phyloP scores from a whole-genome alignment of 2,113 vertebrate species.

The Ammospiza caudacuta region DNA sequence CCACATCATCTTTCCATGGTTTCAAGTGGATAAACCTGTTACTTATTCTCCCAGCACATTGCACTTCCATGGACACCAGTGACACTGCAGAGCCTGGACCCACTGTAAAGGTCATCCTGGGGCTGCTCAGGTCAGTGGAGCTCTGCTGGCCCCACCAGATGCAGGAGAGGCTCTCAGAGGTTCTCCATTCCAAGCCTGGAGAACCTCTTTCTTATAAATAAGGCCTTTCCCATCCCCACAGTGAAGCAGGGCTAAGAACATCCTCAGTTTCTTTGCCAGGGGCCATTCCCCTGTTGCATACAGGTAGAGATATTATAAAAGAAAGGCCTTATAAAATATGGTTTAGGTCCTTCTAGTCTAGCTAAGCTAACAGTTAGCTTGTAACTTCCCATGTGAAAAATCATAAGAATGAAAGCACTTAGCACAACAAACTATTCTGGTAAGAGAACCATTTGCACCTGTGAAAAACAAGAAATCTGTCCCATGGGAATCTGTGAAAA shows the following conservation, averaged over 20 bases:
- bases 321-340: neutral
- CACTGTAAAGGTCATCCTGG: neutral
- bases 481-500: neutral
- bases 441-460: neutral
- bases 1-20: neutral
- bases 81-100: neutral
- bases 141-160: neutral
- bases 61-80: neutral
- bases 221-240: neutral
- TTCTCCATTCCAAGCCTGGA: neutral
- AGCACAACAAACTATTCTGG: neutral
- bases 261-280: neutral
- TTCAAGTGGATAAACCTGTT: neutral
- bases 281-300: neutral
- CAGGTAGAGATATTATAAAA: neutral
- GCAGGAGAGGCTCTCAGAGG: neutral
- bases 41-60: neutral
- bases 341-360: neutral
- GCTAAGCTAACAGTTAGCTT: neutral
- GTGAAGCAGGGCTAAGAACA: neutral
- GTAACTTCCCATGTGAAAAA: neutral
- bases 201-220: too few species aligned
- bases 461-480: neutral
- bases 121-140: neutral
- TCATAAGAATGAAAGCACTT: neutral